Percentiles rank a stretch among this genome's conserved stretches.
Conservation (phyloP, 2,113 vertebrate genomes). For the Cromileptes altivelis region DNA sequence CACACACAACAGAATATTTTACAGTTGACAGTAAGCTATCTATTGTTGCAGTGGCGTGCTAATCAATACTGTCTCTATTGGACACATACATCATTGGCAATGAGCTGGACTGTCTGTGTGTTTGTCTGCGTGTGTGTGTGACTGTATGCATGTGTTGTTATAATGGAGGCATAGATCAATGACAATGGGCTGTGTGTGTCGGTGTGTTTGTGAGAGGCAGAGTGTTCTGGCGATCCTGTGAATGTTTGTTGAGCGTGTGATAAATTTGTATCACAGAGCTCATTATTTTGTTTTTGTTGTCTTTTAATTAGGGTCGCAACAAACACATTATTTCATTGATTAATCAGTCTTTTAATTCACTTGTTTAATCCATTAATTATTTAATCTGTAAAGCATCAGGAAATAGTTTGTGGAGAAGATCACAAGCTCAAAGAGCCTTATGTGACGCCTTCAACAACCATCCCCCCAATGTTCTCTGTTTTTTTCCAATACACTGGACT, state of each 20-base stretch:
- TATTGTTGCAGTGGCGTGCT: constrained; percentile 56
- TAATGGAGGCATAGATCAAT: constrained; percentile 37
- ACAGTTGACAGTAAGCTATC: constrained; percentile 61
- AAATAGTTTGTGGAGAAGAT: background rate
- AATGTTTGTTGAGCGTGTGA: background rate
- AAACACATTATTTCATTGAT: background rate
- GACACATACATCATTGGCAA: constrained; percentile 73
- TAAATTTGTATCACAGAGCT: constrained; percentile 1
- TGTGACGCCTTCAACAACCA: background rate
- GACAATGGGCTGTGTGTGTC: constrained; percentile 22
- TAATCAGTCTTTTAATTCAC: background rate
- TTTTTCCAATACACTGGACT: background rate
- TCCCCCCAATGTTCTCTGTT: background rate
- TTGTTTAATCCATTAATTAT: background rate
- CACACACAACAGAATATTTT: constrained; percentile 47
- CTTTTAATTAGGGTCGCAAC: background rate
- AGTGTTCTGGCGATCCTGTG: background rate
- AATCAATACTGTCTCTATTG: constrained; percentile 73
- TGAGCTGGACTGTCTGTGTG: constrained; percentile 49
- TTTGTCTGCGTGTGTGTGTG: constrained; percentile 36
- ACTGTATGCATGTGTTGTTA: too few species aligned
- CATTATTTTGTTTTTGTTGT: constrained; percentile 1
- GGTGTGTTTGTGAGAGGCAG: background rate
- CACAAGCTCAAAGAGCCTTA: background rate
- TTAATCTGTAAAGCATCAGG: background rate